These are phyloP conservation scores for Lucilia sericata DNA, from an alignment of 1,140 invertebrate species.

Conservation along the genomic window DNA sequence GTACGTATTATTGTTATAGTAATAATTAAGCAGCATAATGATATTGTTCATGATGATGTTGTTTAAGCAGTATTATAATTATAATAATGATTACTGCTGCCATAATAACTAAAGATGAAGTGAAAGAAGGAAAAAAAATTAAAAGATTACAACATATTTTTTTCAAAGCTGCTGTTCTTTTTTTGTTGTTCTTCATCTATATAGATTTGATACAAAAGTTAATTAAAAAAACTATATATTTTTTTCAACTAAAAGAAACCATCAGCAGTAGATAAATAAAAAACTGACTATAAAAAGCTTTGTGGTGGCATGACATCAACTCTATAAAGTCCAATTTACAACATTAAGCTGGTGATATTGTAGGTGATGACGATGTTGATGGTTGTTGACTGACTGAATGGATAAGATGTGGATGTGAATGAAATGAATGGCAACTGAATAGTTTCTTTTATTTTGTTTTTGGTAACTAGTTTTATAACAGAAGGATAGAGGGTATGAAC, in stretches of 20 bases:
- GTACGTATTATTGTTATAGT: too few relatives aligned
- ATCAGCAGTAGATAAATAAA: too few relatives aligned
- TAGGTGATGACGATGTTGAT: neutral
- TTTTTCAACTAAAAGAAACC: too few relatives aligned
- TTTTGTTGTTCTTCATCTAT: neutral
- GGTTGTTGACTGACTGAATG: neutral
- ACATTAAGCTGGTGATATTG: too few relatives aligned
- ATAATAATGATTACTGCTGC: neutral
- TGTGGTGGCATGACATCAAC: too few relatives aligned
- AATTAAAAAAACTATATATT: neutral
- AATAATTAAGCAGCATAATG: neutral
- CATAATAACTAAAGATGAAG: neutral
- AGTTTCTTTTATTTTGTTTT: neutral
- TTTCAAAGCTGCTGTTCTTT: neutral
- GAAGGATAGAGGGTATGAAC: too few relatives aligned
- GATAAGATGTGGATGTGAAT: neutral
- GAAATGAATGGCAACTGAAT: neutral
- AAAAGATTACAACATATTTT: neutral
- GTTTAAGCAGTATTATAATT: neutral
- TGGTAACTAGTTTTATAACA: neutral
- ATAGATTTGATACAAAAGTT: neutral
- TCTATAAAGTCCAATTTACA: too few relatives aligned
- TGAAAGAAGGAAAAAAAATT: neutral
- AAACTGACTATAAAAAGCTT: too few relatives aligned
- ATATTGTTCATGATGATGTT: neutral